Evolutionary conservation across 1,140 invertebrate genomes (phyloP), one percentile per base, ranked within the genome.

Genomic region (Ladona fulva): DNA sequence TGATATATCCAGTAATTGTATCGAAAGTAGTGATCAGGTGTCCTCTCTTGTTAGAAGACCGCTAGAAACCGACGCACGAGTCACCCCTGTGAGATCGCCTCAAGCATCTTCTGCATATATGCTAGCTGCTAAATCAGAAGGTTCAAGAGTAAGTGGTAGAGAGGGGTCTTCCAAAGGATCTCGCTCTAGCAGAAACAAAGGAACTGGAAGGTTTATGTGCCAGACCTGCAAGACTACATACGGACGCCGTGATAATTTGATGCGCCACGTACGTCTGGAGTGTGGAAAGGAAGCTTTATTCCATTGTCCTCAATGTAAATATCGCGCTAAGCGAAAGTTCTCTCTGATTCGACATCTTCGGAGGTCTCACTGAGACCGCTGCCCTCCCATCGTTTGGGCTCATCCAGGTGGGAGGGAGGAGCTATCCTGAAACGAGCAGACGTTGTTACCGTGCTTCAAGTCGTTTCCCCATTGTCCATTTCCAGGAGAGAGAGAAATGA

Each of bases 271-370:
- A 78, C 87, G 86, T 52, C 88, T 90, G 79, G 90, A 92, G 79
- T 92, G 90, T 78, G 93, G 93, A 77, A 94, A 94, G 83, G 91
- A 92, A 79, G 89, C 87, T 0, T 85, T 86, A 80, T 89, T 88
- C 81, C 84, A 85, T 77, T 90, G 89, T 81, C 85, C 86, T 29
- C 86, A 87, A 80, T 90, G 89, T 81, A 86, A 86, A 16, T 86
- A 87, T 79, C 86, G 85, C 80, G 87, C 86, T 52, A 85, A 82
- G 84, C 88, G 89, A 81, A 85, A 85, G 52, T 66, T 66, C n/a
- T 66, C 52, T 66, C 52, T 66, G 29, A 81, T 82, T 24, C 80
- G 80, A 22, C 83, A 83, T 79, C 80, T 80, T 22, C 80, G 81
- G 12, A 81, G 79, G 19, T 81, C 81, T 16, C 52, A 66, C 12